Evolutionary conservation across 2,797 vertebrate species (phyloP), one percentile per base, ranked within the genome.

Genomic region (Lutjanus argentimaculatus): DNA sequence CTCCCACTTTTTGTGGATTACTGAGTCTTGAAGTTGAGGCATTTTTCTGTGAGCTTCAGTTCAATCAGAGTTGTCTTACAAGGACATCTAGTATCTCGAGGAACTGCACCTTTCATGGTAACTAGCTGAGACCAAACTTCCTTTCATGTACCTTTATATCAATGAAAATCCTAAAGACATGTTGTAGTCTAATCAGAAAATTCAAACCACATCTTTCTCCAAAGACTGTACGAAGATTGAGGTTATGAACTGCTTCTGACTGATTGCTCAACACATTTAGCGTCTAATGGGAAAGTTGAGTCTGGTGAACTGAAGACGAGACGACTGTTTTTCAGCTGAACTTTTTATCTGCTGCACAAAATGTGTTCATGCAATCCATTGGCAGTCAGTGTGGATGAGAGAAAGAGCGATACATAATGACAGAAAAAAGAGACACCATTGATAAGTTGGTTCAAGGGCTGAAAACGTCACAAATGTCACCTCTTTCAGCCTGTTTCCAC

Each of bases 91-190:
- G 14, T 1, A 13, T 48, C 42, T 65, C 36, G 56, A 80, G 13
- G 66, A 72, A 78, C 49, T 52, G 66, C 75, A 84, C 63, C 83
- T 75, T 63, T 59, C 6, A 22, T 14, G 36, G 30, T 42, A 21
- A 15, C 9, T 15, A 8, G 14, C 16, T 58, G 46, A 69, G 57
- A 64, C 48, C 4, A 30, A 42, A 61, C 11, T 6, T 21, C 22
- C 53, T 48, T 7, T 75, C 43, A 61, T 48, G 25, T 22, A 46
- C 17, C 15, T 15, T 52, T 17, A 8, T 58, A 22, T 48, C 7
- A 61, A 16, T 56, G 45, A 57, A 61, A 73, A 19, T n/a, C 21
- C 30, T 42, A 8, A 42, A 14, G 53, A 74, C 12, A 9, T 15
- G 25, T 48, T 36, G 11, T 46, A 16, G 48, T 67, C 19, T n/a